Percentiles rank a stretch among this genome's conserved stretches.
Conservation (phyloP, 2,888 invertebrate genomes). For the Leistus spinibarbis region DNA sequence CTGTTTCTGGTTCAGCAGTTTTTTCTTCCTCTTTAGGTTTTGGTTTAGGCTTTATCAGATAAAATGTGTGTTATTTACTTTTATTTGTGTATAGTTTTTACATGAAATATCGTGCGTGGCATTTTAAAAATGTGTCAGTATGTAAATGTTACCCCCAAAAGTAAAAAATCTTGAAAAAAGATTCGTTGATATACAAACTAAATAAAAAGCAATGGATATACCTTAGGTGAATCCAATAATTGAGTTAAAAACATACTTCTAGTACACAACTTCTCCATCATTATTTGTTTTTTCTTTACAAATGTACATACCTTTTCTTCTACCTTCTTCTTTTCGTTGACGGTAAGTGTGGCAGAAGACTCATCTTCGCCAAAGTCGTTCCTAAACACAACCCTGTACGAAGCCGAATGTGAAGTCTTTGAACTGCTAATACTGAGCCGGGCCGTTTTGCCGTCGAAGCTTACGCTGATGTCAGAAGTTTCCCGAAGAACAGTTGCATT, state of each 20-base stretch:
- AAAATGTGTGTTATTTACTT: background rate
- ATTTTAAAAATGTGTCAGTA: too few relatives aligned
- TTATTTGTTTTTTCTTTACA: background rate
- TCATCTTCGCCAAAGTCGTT: conserved; percentile 93
- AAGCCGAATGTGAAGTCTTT: conserved; percentile 75
- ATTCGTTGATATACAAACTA: too few relatives aligned
- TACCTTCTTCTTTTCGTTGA: conserved; percentile 66
- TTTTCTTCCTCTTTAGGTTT: conserved; percentile 39
- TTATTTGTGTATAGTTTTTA: background rate
- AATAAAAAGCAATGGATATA: too few relatives aligned
- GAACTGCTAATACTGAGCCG: conserved; percentile 79
- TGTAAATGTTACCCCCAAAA: too few relatives aligned
- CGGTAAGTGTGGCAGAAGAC: conserved; percentile 82
- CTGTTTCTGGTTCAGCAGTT: conserved; percentile 33
- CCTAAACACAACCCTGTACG: conserved; percentile 83
- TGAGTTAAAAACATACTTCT: too few relatives aligned
- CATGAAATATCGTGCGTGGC: background rate
- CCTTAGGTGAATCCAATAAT: too few relatives aligned
- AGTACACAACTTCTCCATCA: background rate
- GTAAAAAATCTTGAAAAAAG: too few relatives aligned
- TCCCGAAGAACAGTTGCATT: conserved; percentile 77
- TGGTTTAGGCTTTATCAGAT: conserved; percentile 5
- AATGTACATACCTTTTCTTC: conserved; percentile 51
- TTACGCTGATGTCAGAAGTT: conserved; percentile 76
- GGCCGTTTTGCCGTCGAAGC: conserved; percentile 83